These are phyloP conservation scores for Brachionichthys hirsutus DNA, from an alignment of 2,113 vertebrate species.

Conservation along the genomic window DNA sequence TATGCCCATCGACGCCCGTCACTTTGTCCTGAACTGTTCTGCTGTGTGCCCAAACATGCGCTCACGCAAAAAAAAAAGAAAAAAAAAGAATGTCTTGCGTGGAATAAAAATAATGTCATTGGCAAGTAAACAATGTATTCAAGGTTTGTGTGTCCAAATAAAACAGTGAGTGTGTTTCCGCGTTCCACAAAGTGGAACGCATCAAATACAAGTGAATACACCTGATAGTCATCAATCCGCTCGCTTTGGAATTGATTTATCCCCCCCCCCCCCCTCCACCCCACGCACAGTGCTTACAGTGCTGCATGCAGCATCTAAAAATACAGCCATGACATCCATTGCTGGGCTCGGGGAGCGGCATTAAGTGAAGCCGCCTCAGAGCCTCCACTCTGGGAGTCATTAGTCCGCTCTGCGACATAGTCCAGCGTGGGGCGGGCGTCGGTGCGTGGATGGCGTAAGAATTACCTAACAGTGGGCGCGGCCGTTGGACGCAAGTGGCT, in stretches of 20 bases:
- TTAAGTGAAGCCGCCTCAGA: constrained; percentile 39
- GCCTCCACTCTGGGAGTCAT: constrained; percentile 5
- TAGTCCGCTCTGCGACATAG: too few relatives aligned
- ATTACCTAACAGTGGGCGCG: constrained; percentile 77
- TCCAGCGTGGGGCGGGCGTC: constrained; percentile 19
- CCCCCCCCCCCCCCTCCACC: too few relatives aligned
- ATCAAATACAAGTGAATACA: constrained; percentile 31
- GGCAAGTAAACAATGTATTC: constrained; percentile 16
- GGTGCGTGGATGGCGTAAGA: constrained; percentile 1
- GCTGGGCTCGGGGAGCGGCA: constrained; percentile 38
- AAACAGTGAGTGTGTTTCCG: background rate
- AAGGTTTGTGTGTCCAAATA: constrained; percentile 2
- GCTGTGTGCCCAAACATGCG: constrained; percentile 15
- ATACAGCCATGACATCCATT: constrained; percentile 57
- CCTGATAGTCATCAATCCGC: constrained; percentile 31
- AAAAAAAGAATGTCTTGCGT: constrained; percentile 18
- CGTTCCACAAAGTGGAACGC: constrained; percentile 29
- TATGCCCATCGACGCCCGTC: constrained; percentile 16
- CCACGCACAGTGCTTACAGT: constrained; percentile 69
- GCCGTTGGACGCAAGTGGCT: constrained; percentile 65
- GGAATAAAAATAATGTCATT: constrained; percentile 8
- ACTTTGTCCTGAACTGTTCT: constrained; percentile 21
- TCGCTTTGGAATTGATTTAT: constrained; percentile 49
- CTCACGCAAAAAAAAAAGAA: too few relatives aligned
- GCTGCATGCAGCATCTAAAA: constrained; percentile 69